These are phyloP conservation scores for Shinisaurus crocodilurus DNA, from an alignment of 2,113 vertebrate genomes.

Conservation along the genomic window DNA sequence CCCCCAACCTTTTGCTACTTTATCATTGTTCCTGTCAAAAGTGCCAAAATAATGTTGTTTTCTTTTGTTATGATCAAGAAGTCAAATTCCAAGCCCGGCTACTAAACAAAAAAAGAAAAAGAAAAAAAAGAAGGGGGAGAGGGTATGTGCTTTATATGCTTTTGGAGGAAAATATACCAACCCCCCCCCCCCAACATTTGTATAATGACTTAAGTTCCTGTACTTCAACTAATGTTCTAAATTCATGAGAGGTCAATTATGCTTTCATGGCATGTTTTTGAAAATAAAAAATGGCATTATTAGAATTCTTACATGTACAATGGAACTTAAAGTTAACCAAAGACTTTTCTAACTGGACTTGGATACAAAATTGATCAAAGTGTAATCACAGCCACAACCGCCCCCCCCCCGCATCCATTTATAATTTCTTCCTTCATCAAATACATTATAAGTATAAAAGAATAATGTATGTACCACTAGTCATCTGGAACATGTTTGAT, in stretches of 20 bases:
- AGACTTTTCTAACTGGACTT: not conserved
- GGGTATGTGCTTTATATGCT: not conserved
- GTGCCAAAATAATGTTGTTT: not conserved
- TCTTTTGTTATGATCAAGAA: not conserved
- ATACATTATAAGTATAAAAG: slow-evolving; percentile 17
- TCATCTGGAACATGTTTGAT: slow-evolving; percentile 8
- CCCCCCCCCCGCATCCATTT: not conserved
- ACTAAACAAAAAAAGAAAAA: not conserved
- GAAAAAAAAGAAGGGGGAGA: too few relatives aligned
- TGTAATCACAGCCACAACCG: not conserved
- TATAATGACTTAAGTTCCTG: too few relatives aligned
- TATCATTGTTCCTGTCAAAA: not conserved
- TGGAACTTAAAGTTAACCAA: not conserved
- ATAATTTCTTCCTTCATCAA: slow-evolving; percentile 18
- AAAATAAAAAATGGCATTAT: not conserved
- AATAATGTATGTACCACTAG: slow-evolving; percentile 1
- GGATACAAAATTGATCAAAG: slow-evolving; percentile 1
- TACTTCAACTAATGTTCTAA: not conserved
- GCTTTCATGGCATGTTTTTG: not conserved
- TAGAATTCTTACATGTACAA: not conserved
- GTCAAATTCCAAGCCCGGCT: not conserved
- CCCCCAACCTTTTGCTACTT: not conserved
- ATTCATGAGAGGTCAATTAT: not conserved
- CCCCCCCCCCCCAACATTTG: too few relatives aligned
- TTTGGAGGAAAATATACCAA: not conserved